A percentile compares a stretch with the other conserved stretches of the same genome.
These are phyloP conservation scores for Magallana angulata DNA, from an alignment of 1,140 invertebrate species.

Conservation along the genomic window DNA sequence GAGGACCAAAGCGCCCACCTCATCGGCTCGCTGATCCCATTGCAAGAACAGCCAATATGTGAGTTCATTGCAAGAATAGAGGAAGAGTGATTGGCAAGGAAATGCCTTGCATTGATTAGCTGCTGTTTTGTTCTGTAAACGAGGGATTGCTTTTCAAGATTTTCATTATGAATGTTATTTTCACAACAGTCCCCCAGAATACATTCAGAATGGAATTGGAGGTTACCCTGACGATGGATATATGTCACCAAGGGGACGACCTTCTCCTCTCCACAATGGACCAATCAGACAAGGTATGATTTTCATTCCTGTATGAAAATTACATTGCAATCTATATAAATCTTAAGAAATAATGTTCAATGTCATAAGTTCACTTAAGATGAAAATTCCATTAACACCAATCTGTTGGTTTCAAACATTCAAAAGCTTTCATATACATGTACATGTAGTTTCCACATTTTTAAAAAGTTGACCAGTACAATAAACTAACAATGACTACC, in stretches of 20 bases:
- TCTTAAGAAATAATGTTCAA: too few species aligned
- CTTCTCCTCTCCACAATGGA: slow-evolving; percentile 51
- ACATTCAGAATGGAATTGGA: slow-evolving; percentile 47
- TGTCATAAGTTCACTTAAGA: too few species aligned
- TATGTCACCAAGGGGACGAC: slow-evolving; percentile 55
- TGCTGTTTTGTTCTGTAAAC: background rate
- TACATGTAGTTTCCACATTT: too few species aligned
- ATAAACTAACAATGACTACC: background rate
- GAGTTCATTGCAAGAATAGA: slow-evolving; percentile 21
- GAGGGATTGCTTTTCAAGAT: too few species aligned
- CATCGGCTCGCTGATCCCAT: slow-evolving; percentile 69
- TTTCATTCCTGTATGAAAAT: too few species aligned
- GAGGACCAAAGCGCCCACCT: slow-evolving; percentile 63
- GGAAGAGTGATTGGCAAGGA: too few species aligned
- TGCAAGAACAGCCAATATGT: slow-evolving; percentile 65
- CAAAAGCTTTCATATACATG: too few species aligned
- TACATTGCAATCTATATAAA: too few species aligned
- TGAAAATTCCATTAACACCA: too few species aligned
- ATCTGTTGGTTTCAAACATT: too few species aligned
- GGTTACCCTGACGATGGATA: slow-evolving; percentile 55
- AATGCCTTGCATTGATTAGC: too few species aligned
- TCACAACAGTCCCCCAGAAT: slow-evolving; percentile 45
- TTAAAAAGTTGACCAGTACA: too few species aligned
- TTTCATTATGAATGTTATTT: background rate
- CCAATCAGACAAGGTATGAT: slow-evolving; percentile 37